Conservation (phyloP, 35 echinoderm and acorn worm genomes). For the Diadema setosum region DNA sequence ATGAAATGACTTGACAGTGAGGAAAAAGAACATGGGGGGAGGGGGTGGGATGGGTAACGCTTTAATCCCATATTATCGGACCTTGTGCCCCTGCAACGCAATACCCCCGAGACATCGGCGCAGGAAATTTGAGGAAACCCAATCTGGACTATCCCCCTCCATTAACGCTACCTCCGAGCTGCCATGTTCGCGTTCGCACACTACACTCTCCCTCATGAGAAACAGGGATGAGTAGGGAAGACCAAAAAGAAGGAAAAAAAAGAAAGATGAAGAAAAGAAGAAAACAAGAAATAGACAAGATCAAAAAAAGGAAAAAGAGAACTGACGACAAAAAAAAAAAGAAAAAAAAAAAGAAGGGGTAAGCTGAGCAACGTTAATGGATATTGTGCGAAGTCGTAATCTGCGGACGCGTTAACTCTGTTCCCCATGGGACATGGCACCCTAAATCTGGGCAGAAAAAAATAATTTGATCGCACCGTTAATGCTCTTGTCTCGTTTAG, state of each 20-base stretch:
- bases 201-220: no score
- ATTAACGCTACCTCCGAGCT: background rate
- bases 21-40: no score
- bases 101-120: background rate
- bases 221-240: background rate
- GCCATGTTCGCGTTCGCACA: background rate
- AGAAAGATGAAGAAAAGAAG: background rate
- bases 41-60: no score
- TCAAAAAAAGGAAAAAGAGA: background rate
- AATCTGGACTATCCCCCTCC: background rate
- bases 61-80: no score
- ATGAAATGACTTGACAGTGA: no score
- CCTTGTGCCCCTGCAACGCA: no score
- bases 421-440: no score
- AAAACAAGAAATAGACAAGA: background rate
- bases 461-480: no score
- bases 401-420: no score
- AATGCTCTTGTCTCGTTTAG: no score
- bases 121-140: slow-evolving; percentile 1
- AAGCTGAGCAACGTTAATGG: background rate
- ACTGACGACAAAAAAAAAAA: background rate
- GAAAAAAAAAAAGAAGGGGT: background rate
- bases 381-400: no score
- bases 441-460: no score
- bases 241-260: background rate